Conservation (phyloP, 2,113 vertebrate genomes). For the Siphamia tubifer region DNA sequence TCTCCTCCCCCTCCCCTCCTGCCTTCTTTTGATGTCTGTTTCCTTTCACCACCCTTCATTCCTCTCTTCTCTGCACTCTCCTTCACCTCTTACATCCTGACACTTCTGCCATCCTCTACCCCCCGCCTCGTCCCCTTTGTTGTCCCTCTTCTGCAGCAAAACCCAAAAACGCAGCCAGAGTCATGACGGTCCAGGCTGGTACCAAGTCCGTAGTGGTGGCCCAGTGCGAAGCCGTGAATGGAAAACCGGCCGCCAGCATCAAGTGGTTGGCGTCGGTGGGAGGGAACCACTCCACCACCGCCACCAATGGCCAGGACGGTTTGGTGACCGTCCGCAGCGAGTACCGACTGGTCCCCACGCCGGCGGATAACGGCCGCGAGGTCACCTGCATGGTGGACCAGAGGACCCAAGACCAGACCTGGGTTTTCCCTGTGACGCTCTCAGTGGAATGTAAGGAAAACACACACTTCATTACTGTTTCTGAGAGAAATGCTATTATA, state of each 20-base stretch:
- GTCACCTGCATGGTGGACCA: constrained; percentile 75
- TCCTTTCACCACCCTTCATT: not conserved
- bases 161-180: constrained; percentile 74
- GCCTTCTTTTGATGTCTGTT: constrained; percentile 6
- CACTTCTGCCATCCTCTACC: not conserved
- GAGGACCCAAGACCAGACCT: constrained; percentile 61
- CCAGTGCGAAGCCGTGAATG: constrained; percentile 78
- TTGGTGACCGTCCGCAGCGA: constrained; percentile 83
- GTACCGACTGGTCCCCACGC: constrained; percentile 72
- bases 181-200: constrained; percentile 72
- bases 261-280: constrained; percentile 73
- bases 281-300: constrained; percentile 63
- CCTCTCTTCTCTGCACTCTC: not conserved
- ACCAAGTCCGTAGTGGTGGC: constrained; percentile 77
- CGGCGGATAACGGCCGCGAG: constrained; percentile 64
- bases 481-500: too few relatives aligned
- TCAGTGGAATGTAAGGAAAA: constrained; percentile 76
- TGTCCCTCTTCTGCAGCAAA: constrained; percentile 56
- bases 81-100: not conserved
- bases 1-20: not conserved
- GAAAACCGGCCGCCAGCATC: constrained; percentile 81
- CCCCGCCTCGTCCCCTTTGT: not conserved
- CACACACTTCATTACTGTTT: not conserved
- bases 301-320: constrained; percentile 65
- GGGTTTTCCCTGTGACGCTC: constrained; percentile 59